Base-by-base conservation (phyloP, 2,797 vertebrate genomes). In the Microchirus variegatus region DNA sequence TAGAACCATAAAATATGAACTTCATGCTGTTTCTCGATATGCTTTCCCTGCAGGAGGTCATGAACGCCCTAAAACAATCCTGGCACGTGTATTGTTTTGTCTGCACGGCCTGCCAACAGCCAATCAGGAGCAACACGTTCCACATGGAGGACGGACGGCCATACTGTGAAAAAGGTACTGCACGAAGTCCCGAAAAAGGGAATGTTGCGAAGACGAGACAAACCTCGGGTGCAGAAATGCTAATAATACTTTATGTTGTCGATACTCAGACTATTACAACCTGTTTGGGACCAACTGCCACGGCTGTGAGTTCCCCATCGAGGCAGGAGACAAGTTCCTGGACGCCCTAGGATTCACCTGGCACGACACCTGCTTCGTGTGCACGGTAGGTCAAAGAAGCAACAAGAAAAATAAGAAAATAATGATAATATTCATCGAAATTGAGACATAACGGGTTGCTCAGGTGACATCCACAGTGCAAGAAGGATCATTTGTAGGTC, bases 301-400 rank as follows among this genome's bases (percentile, higher is more conserved):
- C 0, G 98, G 98, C 65, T 99, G 97, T 52, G 96, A 99, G 76
- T 99, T 98, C 81, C 96, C 97, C 67, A 98, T 99, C 45, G 98
- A 99, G 87, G 97, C 98, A 0, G 97, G 98, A 3, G 98, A 99
- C 85, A 95, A 95, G 82, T 99, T 99, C 80, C 91, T 99, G 79
- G 96, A 99, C 75, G 97, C 96, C 35, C 80, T 99, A 56, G 96
- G 97, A 41, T 92, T 90, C 78, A 98, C 94, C 82, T 99, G 97
- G 97, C 98, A 99, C 5, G 97, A 99, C 81, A 99, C 97, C 73
- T 99, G 97, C 90, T 99, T 99, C 64, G 97, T 99, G 15, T 99
- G 98, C 61, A 91, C 94, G 0, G 98, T 99, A 93, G 81, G 96
- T 95, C 19, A 38, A 49, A 31, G 17, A 48, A 19, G 36, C 46